Evolutionary conservation across 2,888 invertebrate genomes (phyloP).

Genomic region (Stenchaetothrips biformis): DNA sequence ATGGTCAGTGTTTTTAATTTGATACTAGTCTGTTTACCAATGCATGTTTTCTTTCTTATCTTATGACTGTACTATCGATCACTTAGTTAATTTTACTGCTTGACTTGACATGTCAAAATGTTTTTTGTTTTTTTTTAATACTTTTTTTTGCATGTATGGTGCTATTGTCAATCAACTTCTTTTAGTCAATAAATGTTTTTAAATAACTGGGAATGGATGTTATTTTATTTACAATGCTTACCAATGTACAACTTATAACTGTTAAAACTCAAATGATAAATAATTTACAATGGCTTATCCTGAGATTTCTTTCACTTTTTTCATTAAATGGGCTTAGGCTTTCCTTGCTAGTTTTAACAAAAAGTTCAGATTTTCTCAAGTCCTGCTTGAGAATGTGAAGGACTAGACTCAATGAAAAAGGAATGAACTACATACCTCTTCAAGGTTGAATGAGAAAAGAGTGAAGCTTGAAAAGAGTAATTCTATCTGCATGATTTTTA

Average conservation of each 20-base stretch:
- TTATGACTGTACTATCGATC: too few species aligned
- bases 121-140: too few species aligned
- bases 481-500: neutral
- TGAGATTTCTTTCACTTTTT: neutral
- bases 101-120: too few species aligned
- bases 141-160: too few species aligned
- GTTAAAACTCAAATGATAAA: neutral
- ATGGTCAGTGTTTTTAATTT: too few species aligned
- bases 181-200: neutral
- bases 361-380: neutral
- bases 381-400: conserved; percentile 17
- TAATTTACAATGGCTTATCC: neutral
- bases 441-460: neutral
- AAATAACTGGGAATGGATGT: neutral
- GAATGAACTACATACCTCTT: neutral
- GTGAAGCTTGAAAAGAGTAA: neutral
- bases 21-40: too few species aligned
- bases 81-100: too few species aligned
- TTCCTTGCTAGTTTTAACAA: neutral
- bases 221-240: neutral
- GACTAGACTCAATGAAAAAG: neutral
- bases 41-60: too few species aligned
- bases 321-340: neutral
- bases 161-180: too few species aligned
- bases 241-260: neutral